Evolutionary conservation across 2,113 vertebrate species (phyloP).

Genomic region (Caranx melampygus): DNA sequence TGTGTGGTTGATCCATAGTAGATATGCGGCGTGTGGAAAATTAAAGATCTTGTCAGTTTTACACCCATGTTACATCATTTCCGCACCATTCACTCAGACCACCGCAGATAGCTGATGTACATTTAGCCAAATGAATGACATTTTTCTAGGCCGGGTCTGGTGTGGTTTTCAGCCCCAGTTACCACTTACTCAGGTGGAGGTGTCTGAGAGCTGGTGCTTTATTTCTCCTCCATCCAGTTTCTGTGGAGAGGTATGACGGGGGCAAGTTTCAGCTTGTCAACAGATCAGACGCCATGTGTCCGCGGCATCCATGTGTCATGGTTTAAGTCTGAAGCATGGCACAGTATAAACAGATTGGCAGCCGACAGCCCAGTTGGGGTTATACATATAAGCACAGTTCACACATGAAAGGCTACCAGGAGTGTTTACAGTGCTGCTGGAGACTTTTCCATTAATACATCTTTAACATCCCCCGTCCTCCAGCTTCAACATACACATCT

Average conservation of each 20-base stretch:
- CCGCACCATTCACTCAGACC: not conserved
- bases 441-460: not conserved
- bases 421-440: not conserved
- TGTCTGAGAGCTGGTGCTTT: constrained; percentile 14
- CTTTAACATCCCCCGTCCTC: constrained; percentile 11
- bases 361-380: not conserved
- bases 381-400: not conserved
- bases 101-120: not conserved
- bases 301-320: constrained; percentile 11
- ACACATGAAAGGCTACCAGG: not conserved
- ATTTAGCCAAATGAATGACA: constrained; percentile 29
- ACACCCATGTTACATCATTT: not conserved
- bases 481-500: not conserved
- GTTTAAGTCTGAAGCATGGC: constrained; percentile 3
- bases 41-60: not conserved
- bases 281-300: constrained; percentile 9
- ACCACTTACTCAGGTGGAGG: constrained; percentile 14
- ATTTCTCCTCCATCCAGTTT: not conserved
- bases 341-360: not conserved
- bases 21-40: constrained; percentile 20
- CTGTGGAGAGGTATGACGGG: constrained; percentile 13
- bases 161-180: not conserved
- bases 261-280: constrained; percentile 22
- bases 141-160: not conserved
- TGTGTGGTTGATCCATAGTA: not conserved